Base-by-base conservation (phyloP, 2,888 invertebrate genomes). In the Melinaea marsaeus region DNA sequence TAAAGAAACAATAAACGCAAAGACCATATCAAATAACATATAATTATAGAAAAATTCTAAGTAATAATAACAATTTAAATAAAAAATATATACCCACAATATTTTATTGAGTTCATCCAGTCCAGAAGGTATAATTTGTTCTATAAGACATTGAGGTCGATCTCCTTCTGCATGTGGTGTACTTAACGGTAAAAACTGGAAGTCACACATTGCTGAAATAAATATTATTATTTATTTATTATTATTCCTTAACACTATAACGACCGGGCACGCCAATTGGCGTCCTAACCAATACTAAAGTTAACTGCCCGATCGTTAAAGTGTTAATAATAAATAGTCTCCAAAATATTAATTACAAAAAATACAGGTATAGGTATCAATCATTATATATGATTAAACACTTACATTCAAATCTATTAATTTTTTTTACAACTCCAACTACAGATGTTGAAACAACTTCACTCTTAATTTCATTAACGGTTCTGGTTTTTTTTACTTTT, bases 181-280 rank as follows among this genome's bases (percentile, higher is more conserved):
- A 51, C 84, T 83, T 71, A 98, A 88, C 2, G 99, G 97, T 66
- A 99, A 85, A 80, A 95, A 99, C 85, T 99, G 98, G 83, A 97
- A 99, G 85, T 99, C 99, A 80, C 95, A 95, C 76, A 98, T 87
- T 69, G 93, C 97, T 97, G 81, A 45, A 91, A 87, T 61, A 73
- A 51, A 32, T 51, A 51, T 9, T 32, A 32, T 3, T 32, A 3
- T 32, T 2, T 51, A 51, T 32, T 9, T 32, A 32, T 22, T 32
- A 11, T 32, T 6, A 48, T 3, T 46, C 6, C 51, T 51, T 46
- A 60, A 6, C 13, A 22, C 22, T 22, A 1, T 22, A 22, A 22
- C 22, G 22, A 22, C 22, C 22, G 22, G 22, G 22, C 22, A 22
- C 22, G 22, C 22, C 22, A 22, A 22, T 22, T 22, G 22, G 22